A percentile compares a stretch with the other conserved stretches of the same genome.
phyloP scores from a whole-genome alignment of 2,888 invertebrate species.

The Loripinus fragilis region DNA sequence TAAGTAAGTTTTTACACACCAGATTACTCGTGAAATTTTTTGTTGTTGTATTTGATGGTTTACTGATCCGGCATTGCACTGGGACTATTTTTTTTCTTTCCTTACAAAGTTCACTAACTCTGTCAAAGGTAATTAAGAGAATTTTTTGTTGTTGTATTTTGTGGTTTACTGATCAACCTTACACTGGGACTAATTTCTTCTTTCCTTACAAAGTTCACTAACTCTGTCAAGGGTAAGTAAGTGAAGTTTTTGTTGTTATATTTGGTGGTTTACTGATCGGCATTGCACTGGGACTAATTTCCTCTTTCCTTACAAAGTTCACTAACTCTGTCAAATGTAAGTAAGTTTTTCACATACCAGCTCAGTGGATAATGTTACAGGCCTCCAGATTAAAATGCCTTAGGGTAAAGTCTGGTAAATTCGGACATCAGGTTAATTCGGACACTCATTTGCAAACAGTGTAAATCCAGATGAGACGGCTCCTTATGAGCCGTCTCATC shows the following conservation, averaged over 20 bases:
- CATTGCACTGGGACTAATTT: slow-evolving; percentile 84
- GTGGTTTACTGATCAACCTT: slow-evolving; percentile 85
- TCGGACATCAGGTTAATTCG: too few relatives aligned
- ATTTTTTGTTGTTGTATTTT: slow-evolving; percentile 85
- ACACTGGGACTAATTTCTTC: slow-evolving; percentile 84
- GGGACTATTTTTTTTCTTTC: slow-evolving; percentile 84
- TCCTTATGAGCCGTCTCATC: too few relatives aligned
- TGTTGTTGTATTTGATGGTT: slow-evolving; percentile 85
- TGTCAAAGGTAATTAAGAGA: slow-evolving; percentile 83
- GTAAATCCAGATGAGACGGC: too few relatives aligned
- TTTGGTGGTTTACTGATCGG: slow-evolving; percentile 85
- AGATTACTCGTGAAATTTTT: slow-evolving; percentile 85
- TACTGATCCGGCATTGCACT: slow-evolving; percentile 84
- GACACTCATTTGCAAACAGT: too few relatives aligned
- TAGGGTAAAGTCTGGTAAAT: too few relatives aligned
- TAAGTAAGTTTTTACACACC: slow-evolving; percentile 57
- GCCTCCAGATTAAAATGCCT: too few relatives aligned
- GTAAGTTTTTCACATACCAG: too few relatives aligned
- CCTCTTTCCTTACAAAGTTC: slow-evolving; percentile 83
- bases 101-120: slow-evolving; percentile 82
- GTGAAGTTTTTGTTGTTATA: slow-evolving; percentile 85
- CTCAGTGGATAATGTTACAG: too few relatives aligned
- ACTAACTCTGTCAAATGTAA: slow-evolving; percentile 83
- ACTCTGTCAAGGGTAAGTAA: slow-evolving; percentile 82
- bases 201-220: slow-evolving; percentile 82